A percentile compares a stretch with the other conserved stretches of the same genome.
Conservation (phyloP, 2,888 invertebrate species). For the Pammene aurita region DNA sequence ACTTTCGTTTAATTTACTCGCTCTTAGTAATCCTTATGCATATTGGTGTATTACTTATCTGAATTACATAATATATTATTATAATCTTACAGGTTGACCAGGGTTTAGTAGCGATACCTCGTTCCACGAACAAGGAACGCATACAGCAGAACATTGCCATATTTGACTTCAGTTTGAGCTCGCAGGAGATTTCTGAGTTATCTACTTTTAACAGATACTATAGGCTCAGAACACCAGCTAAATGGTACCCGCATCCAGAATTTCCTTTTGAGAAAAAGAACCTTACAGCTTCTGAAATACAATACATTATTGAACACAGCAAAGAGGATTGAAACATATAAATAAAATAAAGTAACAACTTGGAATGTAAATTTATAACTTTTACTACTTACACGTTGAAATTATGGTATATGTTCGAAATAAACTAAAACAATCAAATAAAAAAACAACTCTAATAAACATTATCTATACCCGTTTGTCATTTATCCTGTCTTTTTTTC, state of each 20-base stretch:
- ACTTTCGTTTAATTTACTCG: too few species aligned
- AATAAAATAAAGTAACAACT: constrained; percentile 17
- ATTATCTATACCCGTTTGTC: constrained; percentile 14
- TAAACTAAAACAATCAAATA: neutral
- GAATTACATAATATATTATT: neutral
- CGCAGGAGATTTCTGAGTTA: constrained; percentile 78
- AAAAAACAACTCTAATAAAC: constrained; percentile 18
- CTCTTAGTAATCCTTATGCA: too few species aligned
- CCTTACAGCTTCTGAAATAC: constrained; percentile 62
- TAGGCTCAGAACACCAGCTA: constrained; percentile 68
- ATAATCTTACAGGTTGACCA: constrained; percentile 74
- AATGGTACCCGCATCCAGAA: constrained; percentile 70
- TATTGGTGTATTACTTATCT: too few species aligned
- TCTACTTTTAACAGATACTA: constrained; percentile 79
- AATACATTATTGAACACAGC: constrained; percentile 64
- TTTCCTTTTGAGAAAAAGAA: constrained; percentile 75
- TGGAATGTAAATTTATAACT: constrained; percentile 19
- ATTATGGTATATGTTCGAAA: neutral
- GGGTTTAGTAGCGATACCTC: constrained; percentile 83
- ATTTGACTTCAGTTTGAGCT: constrained; percentile 80
- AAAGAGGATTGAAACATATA: constrained; percentile 61
- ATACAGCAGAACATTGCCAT: constrained; percentile 83
- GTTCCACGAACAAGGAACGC: constrained; percentile 82
- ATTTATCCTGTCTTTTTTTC: constrained; percentile 19
- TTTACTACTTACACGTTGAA: too few species aligned